Base-by-base conservation (phyloP, 2,888 invertebrate genomes). In the Thalpophila matura region DNA sequence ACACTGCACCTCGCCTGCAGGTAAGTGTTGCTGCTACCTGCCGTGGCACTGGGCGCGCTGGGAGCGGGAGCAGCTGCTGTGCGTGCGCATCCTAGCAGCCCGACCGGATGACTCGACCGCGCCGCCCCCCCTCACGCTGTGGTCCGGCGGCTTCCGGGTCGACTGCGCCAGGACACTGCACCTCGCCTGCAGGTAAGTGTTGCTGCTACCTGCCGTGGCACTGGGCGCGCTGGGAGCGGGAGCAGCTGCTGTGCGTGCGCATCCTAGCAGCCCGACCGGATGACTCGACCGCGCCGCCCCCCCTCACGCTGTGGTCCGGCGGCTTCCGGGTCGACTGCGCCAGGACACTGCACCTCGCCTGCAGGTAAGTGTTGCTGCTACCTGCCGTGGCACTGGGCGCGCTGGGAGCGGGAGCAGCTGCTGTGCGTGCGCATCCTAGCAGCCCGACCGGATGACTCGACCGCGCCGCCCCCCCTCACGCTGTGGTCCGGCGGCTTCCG, bases 121-220 rank as follows among this genome's bases (percentile, higher is more conserved):
- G 45, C 66, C 63, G 22, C 97, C 38, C 97, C 98, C 31, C 97
- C 96, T 96, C 77, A 97, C 97, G 78, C 95, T 80, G 59, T 99
- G 99, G 99, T 99, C 99, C 0, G 98, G 98, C 47, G 99, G 99
- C 1, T 98, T 99, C 85, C 96, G 96, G 54, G 96, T 99, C 58
- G 98, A 99, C 86, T 96, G 96, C 65, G 97, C 98, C 53, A 96
- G 98, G 83, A 98, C 98, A 0, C 96, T 99, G 87, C 98, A 99
- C 80, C 95, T 99, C 33, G 98, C 98, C 74, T 96, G 99, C 86
- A 95, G 97, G 97, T 97, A 84, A 47, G 2, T 1, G 20, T 0
- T 0, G 10, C 16, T 1, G 27, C 3, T 16, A 27, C 12, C 29
- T 47, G 16, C 35, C 29, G 12, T 22, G 33, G 74, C 4, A 99